phyloP scores from a whole-genome alignment of 2,888 invertebrate genomes.

The Seladonia tumulorum region DNA sequence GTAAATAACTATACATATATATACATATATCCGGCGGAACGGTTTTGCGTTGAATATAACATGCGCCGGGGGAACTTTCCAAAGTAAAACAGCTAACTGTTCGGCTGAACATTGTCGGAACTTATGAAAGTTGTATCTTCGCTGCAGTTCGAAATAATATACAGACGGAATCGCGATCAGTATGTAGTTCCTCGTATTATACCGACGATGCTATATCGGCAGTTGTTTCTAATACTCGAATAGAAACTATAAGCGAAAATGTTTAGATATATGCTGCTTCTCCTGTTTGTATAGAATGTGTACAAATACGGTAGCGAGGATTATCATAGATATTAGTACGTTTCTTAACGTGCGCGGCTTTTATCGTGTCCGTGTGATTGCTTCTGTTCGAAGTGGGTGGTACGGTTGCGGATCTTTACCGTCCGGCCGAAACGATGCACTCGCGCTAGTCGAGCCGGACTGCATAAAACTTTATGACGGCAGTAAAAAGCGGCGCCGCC shows the following conservation, averaged over 20 bases:
- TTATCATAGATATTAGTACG: neutral
- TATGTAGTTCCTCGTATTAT: neutral
- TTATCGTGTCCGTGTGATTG: conserved; percentile 74
- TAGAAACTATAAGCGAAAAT: too few relatives aligned
- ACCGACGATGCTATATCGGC: neutral
- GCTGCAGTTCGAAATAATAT: neutral
- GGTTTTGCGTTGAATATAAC: neutral
- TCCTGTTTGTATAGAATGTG: too few relatives aligned
- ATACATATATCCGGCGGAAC: neutral
- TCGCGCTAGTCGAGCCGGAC: neutral
- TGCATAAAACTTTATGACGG: conserved; percentile 39
- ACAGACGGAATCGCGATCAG: neutral
- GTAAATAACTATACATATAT: conserved; percentile 8
- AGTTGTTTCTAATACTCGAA: neutral
- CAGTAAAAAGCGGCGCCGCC: conserved; percentile 21
- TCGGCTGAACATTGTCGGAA: neutral
- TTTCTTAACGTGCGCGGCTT: conserved; percentile 37
- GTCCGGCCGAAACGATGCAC: conserved; percentile 28
- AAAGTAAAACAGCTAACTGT: neutral
- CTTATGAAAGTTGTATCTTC: neutral
- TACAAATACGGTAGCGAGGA: too few relatives aligned
- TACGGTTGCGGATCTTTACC: conserved; percentile 31
- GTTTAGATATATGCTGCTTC: too few relatives aligned
- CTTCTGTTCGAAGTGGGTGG: conserved; percentile 44
- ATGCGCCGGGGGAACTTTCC: neutral